phyloP scores from a whole-genome alignment of 2,113 vertebrate genomes.

The Bubalus kerabau region DNA sequence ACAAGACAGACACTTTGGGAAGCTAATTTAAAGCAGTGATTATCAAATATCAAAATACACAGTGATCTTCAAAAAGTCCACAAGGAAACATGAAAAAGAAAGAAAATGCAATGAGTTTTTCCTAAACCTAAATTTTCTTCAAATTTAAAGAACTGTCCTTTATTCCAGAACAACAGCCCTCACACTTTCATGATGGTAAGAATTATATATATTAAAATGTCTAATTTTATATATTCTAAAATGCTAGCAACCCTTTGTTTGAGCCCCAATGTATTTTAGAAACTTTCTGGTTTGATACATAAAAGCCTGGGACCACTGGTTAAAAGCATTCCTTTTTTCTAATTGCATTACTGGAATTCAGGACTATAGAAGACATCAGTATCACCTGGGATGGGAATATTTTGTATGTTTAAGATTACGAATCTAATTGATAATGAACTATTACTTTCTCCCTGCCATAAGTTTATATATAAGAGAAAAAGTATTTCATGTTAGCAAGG shows the following conservation, averaged over 20 bases:
- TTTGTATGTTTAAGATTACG: not conserved
- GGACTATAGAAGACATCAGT: not conserved
- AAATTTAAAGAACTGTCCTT: not conserved
- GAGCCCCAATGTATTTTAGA: not conserved
- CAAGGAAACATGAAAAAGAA: not conserved
- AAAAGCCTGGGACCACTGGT: not conserved
- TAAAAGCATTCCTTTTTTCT: not conserved
- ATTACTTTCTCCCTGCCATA: not conserved
- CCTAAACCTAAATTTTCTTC: not conserved
- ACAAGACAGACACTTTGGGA: not conserved
- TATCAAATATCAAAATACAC: not conserved
- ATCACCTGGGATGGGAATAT: not conserved
- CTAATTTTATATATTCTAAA: not conserved
- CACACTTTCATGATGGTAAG: not conserved
- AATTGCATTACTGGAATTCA: not conserved
- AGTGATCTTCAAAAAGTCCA: not conserved
- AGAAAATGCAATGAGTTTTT: not conserved
- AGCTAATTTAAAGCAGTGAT: not conserved
- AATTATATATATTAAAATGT: not conserved
- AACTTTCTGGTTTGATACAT: not conserved
- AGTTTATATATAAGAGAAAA: constrained; percentile 1
- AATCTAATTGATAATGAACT: constrained; percentile 27
- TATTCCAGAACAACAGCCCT: not conserved
- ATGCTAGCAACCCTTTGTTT: not conserved
- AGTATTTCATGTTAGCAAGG: not conserved